Evolutionary conservation across 2,888 invertebrate genomes (phyloP).

Genomic region (Calameuta idolon): DNA sequence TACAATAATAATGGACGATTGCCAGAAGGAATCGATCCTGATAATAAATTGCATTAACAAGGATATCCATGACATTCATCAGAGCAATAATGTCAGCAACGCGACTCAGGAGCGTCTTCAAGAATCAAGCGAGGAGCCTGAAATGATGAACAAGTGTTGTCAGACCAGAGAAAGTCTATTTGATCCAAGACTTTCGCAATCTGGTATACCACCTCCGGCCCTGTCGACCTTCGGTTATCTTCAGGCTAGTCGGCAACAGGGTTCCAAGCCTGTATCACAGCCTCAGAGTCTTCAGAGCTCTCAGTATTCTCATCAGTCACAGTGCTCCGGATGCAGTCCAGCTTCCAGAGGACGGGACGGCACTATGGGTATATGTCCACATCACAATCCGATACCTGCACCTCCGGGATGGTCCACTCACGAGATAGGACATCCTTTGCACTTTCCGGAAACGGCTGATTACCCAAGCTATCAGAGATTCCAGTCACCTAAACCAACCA

Average conservation of each 20-base stretch:
- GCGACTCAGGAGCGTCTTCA: constrained; percentile 63
- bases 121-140: constrained; percentile 66
- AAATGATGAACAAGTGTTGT: constrained; percentile 82
- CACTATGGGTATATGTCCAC: constrained; percentile 45
- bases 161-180: constrained; percentile 87
- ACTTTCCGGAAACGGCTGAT: constrained; percentile 41
- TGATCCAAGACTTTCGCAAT: constrained; percentile 63
- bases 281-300: constrained; percentile 26
- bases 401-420: constrained; percentile 61
- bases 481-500: constrained; percentile 48
- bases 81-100: constrained; percentile 64
- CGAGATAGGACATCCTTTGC: constrained; percentile 42
- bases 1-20: constrained; percentile 48
- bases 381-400: constrained; percentile 58
- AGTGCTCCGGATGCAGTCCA: constrained; percentile 55
- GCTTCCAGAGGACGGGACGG: constrained; percentile 43
- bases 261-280: constrained; percentile 10
- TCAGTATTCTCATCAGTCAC: constrained; percentile 23
- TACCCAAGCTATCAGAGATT: constrained; percentile 52
- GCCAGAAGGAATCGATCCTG: constrained; percentile 48
- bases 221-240: constrained; percentile 72
- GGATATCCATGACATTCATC: constrained; percentile 61
- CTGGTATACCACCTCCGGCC: constrained; percentile 58
- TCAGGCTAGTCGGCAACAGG: constrained; percentile 37
- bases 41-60: constrained; percentile 50